A percentile compares a stretch with the other conserved stretches of the same genome.
Conservation (phyloP, 2,797 vertebrate species). For the Acanthurus leucopareius region DNA sequence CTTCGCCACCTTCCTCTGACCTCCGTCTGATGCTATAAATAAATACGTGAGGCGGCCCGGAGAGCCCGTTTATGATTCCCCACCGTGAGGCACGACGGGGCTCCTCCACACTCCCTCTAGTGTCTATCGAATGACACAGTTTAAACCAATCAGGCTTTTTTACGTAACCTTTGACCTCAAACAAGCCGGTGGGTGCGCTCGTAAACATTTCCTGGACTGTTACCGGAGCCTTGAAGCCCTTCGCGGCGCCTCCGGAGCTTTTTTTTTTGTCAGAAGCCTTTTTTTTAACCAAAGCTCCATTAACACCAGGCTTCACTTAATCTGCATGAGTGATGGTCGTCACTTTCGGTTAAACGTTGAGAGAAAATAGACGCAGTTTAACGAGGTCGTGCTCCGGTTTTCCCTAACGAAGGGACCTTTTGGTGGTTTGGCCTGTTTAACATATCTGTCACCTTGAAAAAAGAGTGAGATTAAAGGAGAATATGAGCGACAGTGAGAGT, state of each 20-base stretch:
- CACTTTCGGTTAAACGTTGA: slow-evolving; percentile 29
- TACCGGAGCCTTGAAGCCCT: slow-evolving; percentile 57
- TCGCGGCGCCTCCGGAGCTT: slow-evolving; percentile 34
- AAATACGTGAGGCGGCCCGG: neutral
- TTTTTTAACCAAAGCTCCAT: slow-evolving; percentile 62
- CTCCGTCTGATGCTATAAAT: slow-evolving; percentile 27
- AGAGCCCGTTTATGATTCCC: slow-evolving; percentile 57
- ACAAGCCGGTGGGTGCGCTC: slow-evolving; percentile 50
- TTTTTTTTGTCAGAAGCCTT: slow-evolving; percentile 55
- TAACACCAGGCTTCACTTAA: slow-evolving; percentile 56
- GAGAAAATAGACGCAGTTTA: slow-evolving; percentile 53
- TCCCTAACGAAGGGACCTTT: slow-evolving; percentile 44
- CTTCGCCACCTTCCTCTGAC: slow-evolving; percentile 51
- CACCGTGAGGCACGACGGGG: slow-evolving; percentile 56
- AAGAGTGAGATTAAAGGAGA: slow-evolving; percentile 42
- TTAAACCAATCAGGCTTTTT: slow-evolving; percentile 69
- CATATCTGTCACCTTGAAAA: slow-evolving; percentile 54
- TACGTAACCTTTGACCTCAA: slow-evolving; percentile 73
- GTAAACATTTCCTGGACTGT: slow-evolving; percentile 64
- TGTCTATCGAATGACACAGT: slow-evolving; percentile 57
- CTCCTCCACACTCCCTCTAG: slow-evolving; percentile 42
- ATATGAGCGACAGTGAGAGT: slow-evolving; percentile 23
- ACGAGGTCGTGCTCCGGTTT: slow-evolving; percentile 45
- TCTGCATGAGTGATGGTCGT: slow-evolving; percentile 67
- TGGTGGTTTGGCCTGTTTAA: slow-evolving; percentile 26